Evolutionary conservation across 2,113 vertebrate species (phyloP).

Genomic region (Tetrao urogallus): DNA sequence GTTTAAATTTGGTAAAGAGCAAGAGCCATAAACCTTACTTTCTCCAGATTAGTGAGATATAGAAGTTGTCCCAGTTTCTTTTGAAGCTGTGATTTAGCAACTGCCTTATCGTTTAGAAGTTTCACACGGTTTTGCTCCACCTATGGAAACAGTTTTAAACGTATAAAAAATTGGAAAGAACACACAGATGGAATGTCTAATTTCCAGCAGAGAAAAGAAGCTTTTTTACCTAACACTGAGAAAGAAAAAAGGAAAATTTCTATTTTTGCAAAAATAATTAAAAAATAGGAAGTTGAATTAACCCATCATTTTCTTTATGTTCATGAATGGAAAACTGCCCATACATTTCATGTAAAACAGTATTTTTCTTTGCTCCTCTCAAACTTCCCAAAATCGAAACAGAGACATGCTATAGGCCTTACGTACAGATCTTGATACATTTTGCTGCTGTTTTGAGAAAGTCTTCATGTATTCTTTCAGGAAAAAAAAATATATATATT

Average conservation of each 20-base stretch:
- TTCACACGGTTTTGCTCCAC: constrained; percentile 96
- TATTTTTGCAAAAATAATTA: not conserved
- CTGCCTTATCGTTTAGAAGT: constrained; percentile 93
- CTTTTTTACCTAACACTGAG: not conserved
- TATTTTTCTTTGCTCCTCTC: not conserved
- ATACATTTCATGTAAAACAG: not conserved
- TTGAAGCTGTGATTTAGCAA: constrained; percentile 95
- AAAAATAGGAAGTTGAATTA: not conserved
- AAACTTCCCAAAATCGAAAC: not conserved
- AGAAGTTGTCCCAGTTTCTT: constrained; percentile 97
- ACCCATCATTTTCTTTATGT: not conserved
- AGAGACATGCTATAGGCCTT: not conserved
- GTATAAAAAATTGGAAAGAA: not conserved
- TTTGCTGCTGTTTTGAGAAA: not conserved
- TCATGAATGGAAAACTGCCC: not conserved
- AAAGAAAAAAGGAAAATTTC: not conserved
- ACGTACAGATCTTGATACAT: fast-evolving
- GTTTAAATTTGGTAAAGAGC: not conserved
- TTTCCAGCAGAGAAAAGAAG: not conserved
- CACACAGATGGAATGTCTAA: not conserved
- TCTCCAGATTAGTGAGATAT: constrained; percentile 96
- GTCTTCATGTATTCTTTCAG: not conserved
- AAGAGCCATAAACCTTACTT: constrained; percentile 77
- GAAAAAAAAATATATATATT: not conserved
- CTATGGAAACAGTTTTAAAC: constrained; percentile 71